phyloP scores from a whole-genome alignment of 2,113 vertebrate species.

The Dasypus novemcinctus region DNA sequence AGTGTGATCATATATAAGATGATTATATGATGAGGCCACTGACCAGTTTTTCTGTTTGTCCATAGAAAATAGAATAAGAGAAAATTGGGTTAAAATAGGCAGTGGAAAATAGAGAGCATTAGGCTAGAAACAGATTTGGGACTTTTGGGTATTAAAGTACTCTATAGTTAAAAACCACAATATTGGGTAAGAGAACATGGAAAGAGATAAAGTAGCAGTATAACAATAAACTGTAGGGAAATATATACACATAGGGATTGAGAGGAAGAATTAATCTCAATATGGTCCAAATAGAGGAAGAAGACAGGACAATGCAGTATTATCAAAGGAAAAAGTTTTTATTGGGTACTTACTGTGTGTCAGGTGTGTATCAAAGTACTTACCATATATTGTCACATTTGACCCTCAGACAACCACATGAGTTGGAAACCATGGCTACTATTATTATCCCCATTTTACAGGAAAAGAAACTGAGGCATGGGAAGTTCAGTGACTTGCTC shows the following conservation, averaged over 20 bases:
- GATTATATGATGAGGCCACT: neutral
- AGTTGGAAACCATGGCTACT: neutral
- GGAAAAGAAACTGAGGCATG: neutral
- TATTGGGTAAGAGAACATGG: neutral
- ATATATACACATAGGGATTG: neutral
- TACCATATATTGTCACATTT: neutral
- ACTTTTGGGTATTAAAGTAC: neutral
- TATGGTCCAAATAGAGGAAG: neutral
- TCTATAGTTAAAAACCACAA: neutral
- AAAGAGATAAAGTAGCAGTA: neutral
- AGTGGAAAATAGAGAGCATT: neutral
- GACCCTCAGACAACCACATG: neutral
- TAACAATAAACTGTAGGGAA: neutral
- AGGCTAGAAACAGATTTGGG: neutral
- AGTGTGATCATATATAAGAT: neutral
- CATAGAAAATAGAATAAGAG: neutral
- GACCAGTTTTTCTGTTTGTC: conserved; percentile 33
- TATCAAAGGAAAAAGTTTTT: neutral
- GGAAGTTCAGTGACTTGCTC: neutral
- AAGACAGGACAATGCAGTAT: neutral
- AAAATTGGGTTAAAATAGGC: conserved; percentile 20
- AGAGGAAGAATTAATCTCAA: neutral
- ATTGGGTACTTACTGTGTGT: neutral
- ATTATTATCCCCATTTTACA: neutral
- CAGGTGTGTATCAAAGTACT: neutral